Conservation (phyloP, 2,888 invertebrate species). For the Neoitamus cyanurus region DNA sequence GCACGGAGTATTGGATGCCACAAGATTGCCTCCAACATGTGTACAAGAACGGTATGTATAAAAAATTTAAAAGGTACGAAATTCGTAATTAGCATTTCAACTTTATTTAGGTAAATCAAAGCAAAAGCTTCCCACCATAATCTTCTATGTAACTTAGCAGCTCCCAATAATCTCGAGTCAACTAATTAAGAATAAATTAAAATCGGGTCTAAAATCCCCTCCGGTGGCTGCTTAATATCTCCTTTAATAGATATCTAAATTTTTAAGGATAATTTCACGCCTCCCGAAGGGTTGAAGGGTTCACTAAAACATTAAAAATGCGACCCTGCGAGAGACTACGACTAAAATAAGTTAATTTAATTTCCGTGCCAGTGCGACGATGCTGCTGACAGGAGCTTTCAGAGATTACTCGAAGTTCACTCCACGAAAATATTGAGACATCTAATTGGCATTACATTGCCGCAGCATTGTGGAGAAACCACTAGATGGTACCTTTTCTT, state of each 20-base stretch:
- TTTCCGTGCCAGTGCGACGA: not conserved
- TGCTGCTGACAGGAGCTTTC: not conserved
- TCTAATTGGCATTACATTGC: not conserved
- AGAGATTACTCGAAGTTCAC: not conserved
- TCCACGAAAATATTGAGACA: not conserved
- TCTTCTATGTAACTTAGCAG: not conserved
- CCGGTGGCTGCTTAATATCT: not conserved
- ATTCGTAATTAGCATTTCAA: not conserved
- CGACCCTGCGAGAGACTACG: not conserved
- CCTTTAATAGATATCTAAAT: not conserved
- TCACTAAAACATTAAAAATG: not conserved
- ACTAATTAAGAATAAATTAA: not conserved
- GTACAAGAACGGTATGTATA: slow-evolving; percentile 79
- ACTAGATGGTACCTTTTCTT: not conserved
- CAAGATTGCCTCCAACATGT: slow-evolving; percentile 85
- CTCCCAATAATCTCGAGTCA: not conserved
- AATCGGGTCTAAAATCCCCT: not conserved
- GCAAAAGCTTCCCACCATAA: not conserved
- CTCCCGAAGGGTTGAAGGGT: not conserved
- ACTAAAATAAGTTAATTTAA: not conserved
- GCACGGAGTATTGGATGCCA: slow-evolving; percentile 87
- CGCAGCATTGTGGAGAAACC: not conserved
- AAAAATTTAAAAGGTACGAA: not conserved
- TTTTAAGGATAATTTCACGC: not conserved
- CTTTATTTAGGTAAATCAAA: not conserved